Conservation (phyloP, 35 echinoderm and acorn worm species). For the Hemicentrotus pulcherrimus region DNA sequence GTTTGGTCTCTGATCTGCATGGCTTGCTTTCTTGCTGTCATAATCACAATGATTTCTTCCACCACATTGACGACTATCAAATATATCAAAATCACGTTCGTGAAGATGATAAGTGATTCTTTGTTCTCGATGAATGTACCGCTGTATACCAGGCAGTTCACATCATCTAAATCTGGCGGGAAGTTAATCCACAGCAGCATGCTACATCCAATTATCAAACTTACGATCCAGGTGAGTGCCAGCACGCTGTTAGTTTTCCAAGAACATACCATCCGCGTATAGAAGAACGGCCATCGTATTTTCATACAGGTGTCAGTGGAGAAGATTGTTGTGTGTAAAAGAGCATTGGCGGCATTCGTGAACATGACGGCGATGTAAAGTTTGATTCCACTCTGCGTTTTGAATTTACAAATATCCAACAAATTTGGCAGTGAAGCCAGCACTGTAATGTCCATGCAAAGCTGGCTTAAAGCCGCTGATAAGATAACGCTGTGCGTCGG, state of each 20-base stretch:
- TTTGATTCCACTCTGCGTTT: neutral
- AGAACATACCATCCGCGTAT: neutral
- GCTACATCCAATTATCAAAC: neutral
- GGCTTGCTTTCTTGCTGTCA: constrained; percentile 23
- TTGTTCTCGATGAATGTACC: neutral
- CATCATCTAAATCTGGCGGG: neutral
- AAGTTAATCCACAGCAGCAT: neutral
- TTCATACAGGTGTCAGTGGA: neutral
- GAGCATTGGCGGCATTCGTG: neutral
- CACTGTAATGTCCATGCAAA: neutral
- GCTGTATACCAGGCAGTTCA: neutral
- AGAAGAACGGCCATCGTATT: neutral
- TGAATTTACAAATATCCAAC: neutral
- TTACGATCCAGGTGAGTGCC: neutral
- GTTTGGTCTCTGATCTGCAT: neutral
- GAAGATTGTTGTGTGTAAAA: neutral
- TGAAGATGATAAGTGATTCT: neutral
- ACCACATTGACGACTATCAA: neutral
- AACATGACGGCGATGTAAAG: neutral
- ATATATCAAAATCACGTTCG: neutral
- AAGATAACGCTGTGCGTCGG: neutral
- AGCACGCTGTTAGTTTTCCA: neutral
- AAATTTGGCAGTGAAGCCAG: neutral
- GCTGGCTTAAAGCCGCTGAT: neutral
- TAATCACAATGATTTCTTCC: neutral